These are phyloP conservation scores for Octonoba sinensis DNA, from an alignment of 2,888 invertebrate genomes.

Conservation along the genomic window DNA sequence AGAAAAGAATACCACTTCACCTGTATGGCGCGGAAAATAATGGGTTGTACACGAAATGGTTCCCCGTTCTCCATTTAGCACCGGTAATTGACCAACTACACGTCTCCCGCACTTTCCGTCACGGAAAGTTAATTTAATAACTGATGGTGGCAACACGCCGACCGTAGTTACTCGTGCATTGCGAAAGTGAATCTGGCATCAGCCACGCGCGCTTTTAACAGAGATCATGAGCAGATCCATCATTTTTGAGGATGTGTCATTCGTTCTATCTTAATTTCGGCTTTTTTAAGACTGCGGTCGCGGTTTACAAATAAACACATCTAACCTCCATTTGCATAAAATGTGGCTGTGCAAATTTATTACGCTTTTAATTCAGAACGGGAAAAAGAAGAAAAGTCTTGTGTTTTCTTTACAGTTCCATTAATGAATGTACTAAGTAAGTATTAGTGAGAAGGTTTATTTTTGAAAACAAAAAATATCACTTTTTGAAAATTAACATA, in stretches of 20 bases:
- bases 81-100: slow-evolving; percentile 55
- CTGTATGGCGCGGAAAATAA: slow-evolving; percentile 33
- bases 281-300: too few species aligned
- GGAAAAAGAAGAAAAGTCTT: too few species aligned
- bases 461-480: too few species aligned
- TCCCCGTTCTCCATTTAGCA: slow-evolving; percentile 33
- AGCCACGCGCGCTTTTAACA: background rate
- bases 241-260: background rate
- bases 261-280: background rate
- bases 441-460: too few species aligned
- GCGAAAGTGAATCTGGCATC: slow-evolving; percentile 1
- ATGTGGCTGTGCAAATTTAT: too few species aligned
- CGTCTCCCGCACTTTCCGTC: slow-evolving; percentile 22
- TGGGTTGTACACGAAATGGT: slow-evolving; percentile 32
- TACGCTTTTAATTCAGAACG: too few species aligned
- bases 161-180: slow-evolving; percentile 7
- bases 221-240: too few species aligned
- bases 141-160: slow-evolving; percentile 39
- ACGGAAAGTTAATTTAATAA: slow-evolving; percentile 53
- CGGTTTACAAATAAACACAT: too few species aligned
- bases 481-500: too few species aligned
- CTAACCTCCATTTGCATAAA: too few species aligned
- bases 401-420: too few species aligned
- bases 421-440: too few species aligned
- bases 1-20: slow-evolving; percentile 12